Conservation (phyloP, 2,797 vertebrate genomes). For the Sebastes oblongus region DNA sequence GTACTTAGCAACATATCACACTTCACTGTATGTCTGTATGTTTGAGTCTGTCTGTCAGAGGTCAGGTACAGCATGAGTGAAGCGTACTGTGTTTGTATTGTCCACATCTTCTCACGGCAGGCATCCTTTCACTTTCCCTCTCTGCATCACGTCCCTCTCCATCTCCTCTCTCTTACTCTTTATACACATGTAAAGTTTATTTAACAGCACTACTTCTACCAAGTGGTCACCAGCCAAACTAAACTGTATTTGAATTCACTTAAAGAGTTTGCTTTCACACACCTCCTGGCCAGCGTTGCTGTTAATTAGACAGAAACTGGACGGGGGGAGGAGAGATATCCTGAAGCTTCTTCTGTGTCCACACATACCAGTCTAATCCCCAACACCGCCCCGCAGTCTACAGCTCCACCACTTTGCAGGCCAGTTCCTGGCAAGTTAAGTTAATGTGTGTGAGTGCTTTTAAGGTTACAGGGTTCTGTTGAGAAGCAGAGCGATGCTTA, state of each 20-base stretch:
- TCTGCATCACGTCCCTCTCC: not conserved
- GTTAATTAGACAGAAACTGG: conserved; percentile 30
- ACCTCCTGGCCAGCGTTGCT: conserved; percentile 4
- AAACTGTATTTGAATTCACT: conserved; percentile 36
- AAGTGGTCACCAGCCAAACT: conserved; percentile 28
- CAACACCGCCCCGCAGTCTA: conserved; percentile 35
- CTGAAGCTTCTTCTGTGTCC: conserved; percentile 52
- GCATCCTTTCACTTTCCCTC: not conserved
- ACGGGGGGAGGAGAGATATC: conserved; percentile 1
- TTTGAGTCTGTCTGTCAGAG: not conserved
- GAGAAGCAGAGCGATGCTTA: conserved; percentile 15
- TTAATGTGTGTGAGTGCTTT: conserved; percentile 25
- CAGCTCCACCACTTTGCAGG: conserved; percentile 5
- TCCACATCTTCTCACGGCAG: not conserved
- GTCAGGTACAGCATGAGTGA: not conserved
- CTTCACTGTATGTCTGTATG: not conserved
- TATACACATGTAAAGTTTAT: conserved; percentile 4
- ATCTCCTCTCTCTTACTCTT: not conserved
- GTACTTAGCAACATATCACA: not conserved
- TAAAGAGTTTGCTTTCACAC: conserved; percentile 22
- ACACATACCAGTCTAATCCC: conserved; percentile 57
- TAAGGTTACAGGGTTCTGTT: conserved; percentile 54
- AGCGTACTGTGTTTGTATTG: not conserved
- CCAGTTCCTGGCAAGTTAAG: conserved; percentile 29
- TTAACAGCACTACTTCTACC: not conserved